Percentiles rank a stretch among this genome's conserved stretches.
Conservation (phyloP, 2,797 vertebrate species). For the Bryconaethiops microstoma region DNA sequence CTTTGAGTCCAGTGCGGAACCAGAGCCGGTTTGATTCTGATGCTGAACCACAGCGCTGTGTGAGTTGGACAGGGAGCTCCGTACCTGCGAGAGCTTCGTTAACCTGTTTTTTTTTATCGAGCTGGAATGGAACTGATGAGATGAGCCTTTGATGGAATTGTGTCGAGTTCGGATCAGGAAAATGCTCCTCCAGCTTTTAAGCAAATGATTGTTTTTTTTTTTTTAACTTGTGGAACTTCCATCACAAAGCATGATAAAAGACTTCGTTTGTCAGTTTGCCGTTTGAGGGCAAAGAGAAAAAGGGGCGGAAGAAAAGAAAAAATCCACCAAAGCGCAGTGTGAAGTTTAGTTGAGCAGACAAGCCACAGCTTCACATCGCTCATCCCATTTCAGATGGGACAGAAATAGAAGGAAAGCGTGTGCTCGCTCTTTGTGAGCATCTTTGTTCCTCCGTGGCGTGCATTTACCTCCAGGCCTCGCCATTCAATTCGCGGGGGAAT, state of each 20-base stretch:
- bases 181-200: constrained; percentile 58
- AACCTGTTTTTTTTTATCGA: constrained; percentile 32
- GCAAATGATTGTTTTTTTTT: constrained; percentile 56
- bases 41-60: too few species aligned
- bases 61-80: background rate
- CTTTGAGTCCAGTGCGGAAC: too few species aligned
- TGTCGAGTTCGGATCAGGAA: constrained; percentile 20
- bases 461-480: background rate
- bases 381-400: constrained; percentile 1
- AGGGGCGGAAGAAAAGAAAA: constrained; percentile 50
- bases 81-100: constrained; percentile 17
- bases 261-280: constrained; percentile 68
- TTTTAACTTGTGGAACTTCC: constrained; percentile 63
- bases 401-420: background rate
- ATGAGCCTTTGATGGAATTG: constrained; percentile 38
- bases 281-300: constrained; percentile 43
- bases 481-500: background rate
- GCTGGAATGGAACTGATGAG: constrained; percentile 14
- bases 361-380: constrained; percentile 41
- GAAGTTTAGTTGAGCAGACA: constrained; percentile 75
- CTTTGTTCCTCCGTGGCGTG: background rate
- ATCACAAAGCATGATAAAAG: constrained; percentile 62
- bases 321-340: constrained; percentile 55
- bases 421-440: background rate
- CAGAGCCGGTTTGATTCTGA: too few species aligned